These are phyloP conservation scores for Hirtodrosophila histrioides DNA, from an alignment of 2,888 invertebrate genomes.

Conservation along the genomic window DNA sequence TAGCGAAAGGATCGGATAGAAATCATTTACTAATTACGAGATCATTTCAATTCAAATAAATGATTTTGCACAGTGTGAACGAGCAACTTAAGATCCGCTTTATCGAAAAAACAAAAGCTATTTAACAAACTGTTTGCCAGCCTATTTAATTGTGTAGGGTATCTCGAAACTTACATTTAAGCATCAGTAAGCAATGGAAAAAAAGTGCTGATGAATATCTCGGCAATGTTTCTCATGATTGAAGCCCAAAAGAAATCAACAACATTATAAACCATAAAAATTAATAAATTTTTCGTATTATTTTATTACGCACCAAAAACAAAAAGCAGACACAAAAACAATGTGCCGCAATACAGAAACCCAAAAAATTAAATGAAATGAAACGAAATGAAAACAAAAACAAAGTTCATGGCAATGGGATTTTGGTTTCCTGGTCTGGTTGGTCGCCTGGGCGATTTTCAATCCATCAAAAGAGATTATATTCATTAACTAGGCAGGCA, in stretches of 20 bases:
- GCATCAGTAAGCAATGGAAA: slow-evolving; percentile 28
- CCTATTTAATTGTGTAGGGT: slow-evolving; percentile 34
- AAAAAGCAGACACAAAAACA: slow-evolving; percentile 51
- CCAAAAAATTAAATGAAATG: slow-evolving; percentile 46
- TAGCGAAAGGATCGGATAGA: slow-evolving; percentile 73
- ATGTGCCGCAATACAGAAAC: slow-evolving; percentile 30
- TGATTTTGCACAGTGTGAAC: neutral
- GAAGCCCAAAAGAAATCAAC: slow-evolving; percentile 58
- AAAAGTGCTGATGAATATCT: slow-evolving; percentile 43
- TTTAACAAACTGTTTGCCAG: slow-evolving; percentile 10
- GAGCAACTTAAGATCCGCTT: slow-evolving; percentile 8
- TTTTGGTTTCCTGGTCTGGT: slow-evolving; percentile 11
- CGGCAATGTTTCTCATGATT: slow-evolving; percentile 54
- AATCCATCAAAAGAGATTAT: slow-evolving; percentile 81
- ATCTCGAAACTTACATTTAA: slow-evolving; percentile 19
- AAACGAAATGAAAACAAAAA: slow-evolving; percentile 57
- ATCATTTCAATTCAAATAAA: slow-evolving; percentile 33
- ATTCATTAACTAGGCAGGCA: slow-evolving; percentile 70
- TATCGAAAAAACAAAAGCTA: slow-evolving; percentile 12
- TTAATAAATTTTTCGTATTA: slow-evolving; percentile 71
- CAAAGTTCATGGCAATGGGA: slow-evolving; percentile 63
- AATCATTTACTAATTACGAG: slow-evolving; percentile 38
- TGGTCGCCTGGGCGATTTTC: slow-evolving; percentile 49
- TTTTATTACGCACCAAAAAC: slow-evolving; percentile 64
- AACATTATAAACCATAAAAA: slow-evolving; percentile 71